phyloP scores from a whole-genome alignment of 2,113 vertebrate genomes.

The Gavialis gangeticus region DNA sequence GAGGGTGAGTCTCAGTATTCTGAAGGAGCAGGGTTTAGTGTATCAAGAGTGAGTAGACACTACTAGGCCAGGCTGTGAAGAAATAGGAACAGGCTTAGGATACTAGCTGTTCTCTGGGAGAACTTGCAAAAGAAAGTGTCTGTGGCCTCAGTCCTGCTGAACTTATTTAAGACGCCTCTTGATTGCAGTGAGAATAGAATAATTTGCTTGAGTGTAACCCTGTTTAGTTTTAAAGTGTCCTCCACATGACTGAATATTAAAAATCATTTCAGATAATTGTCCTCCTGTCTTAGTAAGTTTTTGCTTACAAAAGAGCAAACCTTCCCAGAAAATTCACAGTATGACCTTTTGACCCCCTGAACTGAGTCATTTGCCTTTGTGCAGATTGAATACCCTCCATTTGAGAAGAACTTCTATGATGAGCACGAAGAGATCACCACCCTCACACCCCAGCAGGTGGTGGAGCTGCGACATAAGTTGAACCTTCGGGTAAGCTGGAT shows the following conservation, averaged over 20 bases:
- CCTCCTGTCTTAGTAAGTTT: background rate
- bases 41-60: too few relatives aligned
- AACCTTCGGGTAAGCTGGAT: slow-evolving; percentile 89
- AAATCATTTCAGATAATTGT: background rate
- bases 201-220: too few relatives aligned
- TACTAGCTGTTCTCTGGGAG: too few relatives aligned
- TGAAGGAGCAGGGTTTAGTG: too few relatives aligned
- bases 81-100: too few relatives aligned
- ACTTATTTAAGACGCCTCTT: too few relatives aligned
- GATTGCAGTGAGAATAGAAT: too few relatives aligned
- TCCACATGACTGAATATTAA: background rate
- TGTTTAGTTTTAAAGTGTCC: background rate
- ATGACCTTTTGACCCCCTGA: slow-evolving; percentile 48
- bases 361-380: slow-evolving; percentile 62
- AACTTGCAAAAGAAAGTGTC: too few relatives aligned
- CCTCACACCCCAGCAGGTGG: slow-evolving; percentile 87
- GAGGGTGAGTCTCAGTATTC: too few relatives aligned
- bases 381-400: slow-evolving; percentile 95
- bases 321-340: slow-evolving; percentile 18
- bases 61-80: too few relatives aligned
- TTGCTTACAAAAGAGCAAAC: background rate
- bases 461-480: slow-evolving; percentile 93
- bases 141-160: too few relatives aligned
- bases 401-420: slow-evolving; percentile 98
- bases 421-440: slow-evolving; percentile 94